Conservation (phyloP, 2,113 vertebrate species). For the Conger conger region DNA sequence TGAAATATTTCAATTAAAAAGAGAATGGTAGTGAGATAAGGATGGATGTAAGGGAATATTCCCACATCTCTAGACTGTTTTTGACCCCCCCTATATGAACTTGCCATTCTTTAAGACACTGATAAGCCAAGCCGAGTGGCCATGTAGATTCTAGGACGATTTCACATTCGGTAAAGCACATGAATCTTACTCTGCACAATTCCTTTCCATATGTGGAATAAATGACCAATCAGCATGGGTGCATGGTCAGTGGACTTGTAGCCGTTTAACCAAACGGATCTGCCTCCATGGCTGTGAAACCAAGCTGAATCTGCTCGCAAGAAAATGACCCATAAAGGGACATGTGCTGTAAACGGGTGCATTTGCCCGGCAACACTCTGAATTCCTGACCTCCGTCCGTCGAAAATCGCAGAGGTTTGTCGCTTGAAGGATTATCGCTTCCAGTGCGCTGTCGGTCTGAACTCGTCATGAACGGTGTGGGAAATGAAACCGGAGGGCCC, state of each 20-base stretch:
- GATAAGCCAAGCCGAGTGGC: slow-evolving; percentile 24
- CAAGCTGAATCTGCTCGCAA: slow-evolving; percentile 44
- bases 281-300: slow-evolving; percentile 35
- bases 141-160: slow-evolving; percentile 43
- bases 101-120: not conserved
- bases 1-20: not conserved
- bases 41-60: not conserved
- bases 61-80: not conserved
- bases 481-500: slow-evolving; percentile 33
- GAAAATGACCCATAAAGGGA: slow-evolving; percentile 34
- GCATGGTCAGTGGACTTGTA: slow-evolving; percentile 47
- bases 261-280: slow-evolving; percentile 43
- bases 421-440: slow-evolving; percentile 34
- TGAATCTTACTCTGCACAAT: slow-evolving; percentile 30
- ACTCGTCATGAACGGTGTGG: slow-evolving; percentile 40
- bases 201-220: slow-evolving; percentile 61
- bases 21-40: not conserved
- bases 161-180: slow-evolving; percentile 58
- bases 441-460: slow-evolving; percentile 24
- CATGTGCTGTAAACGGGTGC: slow-evolving; percentile 54
- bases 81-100: not conserved
- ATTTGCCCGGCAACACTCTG: slow-evolving; percentile 50
- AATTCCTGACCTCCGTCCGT: slow-evolving; percentile 49
- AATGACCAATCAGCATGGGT: slow-evolving; percentile 54
- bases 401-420: slow-evolving; percentile 45